A percentile compares a stretch with the other conserved stretches of the same genome.
These are phyloP conservation scores for Invenusta paracnida DNA, from an alignment of 2,888 invertebrate species.

Conservation along the genomic window DNA sequence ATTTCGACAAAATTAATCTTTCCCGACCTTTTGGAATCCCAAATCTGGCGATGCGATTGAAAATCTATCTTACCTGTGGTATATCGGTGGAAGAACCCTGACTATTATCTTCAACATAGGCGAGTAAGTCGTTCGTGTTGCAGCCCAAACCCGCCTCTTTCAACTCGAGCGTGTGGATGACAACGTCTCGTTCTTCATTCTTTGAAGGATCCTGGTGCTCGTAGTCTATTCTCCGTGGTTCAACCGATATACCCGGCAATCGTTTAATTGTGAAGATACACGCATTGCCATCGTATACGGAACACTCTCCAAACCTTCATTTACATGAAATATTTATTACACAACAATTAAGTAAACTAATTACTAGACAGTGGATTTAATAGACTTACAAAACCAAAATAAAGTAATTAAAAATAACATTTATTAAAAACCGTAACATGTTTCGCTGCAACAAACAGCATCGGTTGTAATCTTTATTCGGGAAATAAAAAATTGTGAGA, in stretches of 20 bases:
- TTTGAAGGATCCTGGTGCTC: not conserved
- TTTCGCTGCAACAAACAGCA: too few species aligned
- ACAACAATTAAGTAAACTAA: too few species aligned
- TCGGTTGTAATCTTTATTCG: too few species aligned
- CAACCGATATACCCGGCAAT: not conserved
- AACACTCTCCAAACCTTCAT: not conserved
- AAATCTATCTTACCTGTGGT: slow-evolving; percentile 1
- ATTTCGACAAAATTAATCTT: too few species aligned
- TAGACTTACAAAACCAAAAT: not conserved
- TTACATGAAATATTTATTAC: too few species aligned
- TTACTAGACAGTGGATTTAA: too few species aligned
- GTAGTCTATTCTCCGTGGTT: not conserved
- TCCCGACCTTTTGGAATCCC: too few species aligned
- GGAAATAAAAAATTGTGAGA: too few species aligned
- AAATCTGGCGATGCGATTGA: too few species aligned
- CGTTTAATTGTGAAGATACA: not conserved
- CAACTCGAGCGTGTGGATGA: not conserved
- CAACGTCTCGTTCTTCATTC: not conserved
- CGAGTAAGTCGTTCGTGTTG: not conserved
- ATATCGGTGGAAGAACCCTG: not conserved
- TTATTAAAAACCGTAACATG: not conserved
- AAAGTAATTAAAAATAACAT: not conserved
- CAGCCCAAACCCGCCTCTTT: not conserved
- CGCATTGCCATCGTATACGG: not conserved
- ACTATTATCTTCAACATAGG: not conserved